Base-by-base conservation (phyloP, 2,888 invertebrate genomes). In the Sphaerophoria taeniata region DNA sequence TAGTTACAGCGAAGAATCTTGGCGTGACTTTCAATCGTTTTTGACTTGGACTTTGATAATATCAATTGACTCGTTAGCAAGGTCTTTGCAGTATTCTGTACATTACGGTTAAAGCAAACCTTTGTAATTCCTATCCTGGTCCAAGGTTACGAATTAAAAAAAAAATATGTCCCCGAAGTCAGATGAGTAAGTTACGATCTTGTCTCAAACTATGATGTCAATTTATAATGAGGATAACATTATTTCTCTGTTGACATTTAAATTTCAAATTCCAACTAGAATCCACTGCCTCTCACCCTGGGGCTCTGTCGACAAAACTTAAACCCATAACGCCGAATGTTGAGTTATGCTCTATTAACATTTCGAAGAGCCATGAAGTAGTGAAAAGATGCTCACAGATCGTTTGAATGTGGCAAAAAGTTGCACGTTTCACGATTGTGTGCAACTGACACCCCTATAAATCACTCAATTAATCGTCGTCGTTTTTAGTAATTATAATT, bases 391-490 rank as follows among this genome's bases (percentile, higher is more conserved):
- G 75, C 79, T 71, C 74, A 71, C 67, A n/a, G n/a, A n/a, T n/a
- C n/a, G n/a, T n/a, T n/a, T n/a, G n/a, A n/a, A n/a, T 79, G 36
- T 71, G 71, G 70, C 75, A 71, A 53, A 53, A n/a, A n/a, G 81
- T 72, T 87, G 78, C 81, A 85, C 76, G 85, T 85, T 72, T 81
- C 76, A 76, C 81, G 76, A 85, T 80, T 84, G 80, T 85, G 80
- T 85, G 85, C 81, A 69, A 58, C 76, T 85, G 84, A 87, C 76
- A 76, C 67, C 63, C 76, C 77, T 87, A 87, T 87, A 87, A 87
- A 87, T 87, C 87, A 87, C 87, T 87, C 84, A 87, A 87, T 87
- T 87, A 87, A 87, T 87, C 87, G 87, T 87, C 84, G 87, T 87
- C 87, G 81, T 82, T 84, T 84, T 81, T 80, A 87, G 87, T 87